Evolutionary conservation across 2,797 vertebrate species (phyloP), one percentile per base, ranked within the genome.

Genomic region (Graptemys geographica): DNA sequence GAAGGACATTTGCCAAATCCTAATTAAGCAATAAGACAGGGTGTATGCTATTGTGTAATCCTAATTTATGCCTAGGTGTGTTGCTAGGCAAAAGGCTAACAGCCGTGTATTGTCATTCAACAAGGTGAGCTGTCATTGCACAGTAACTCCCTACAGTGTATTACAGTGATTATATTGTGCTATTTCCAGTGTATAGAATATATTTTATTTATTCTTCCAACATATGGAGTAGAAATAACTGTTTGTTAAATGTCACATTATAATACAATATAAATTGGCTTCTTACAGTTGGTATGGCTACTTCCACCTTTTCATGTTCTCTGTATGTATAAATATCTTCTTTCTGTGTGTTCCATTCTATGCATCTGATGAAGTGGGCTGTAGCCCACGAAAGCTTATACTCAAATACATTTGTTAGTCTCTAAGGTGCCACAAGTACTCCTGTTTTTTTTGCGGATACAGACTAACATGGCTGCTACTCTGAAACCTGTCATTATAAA

Each of bases 21-120:
- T 94, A 95, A 93, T 97, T 97, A 95, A 97, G 96, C 93, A 97
- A 97, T 90, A 93, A 92, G 90, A 83, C 91, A 93, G 95, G 96
- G 95, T 95, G 96, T 97, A 96, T 95, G 84, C 95, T 95, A 81
- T 78, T 78, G 74, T 49, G 74, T 31, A 78, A 78, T 28, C 44
- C 94, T 94, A 91, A 96, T 91, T 90, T 87, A 89, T 95, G 93
- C 95, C 95, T 93, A 94, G 95, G 94, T 95, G 96, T 95, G 95
- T 94, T 97, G 95, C 96, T 96, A 96, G 90, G 96, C 94, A 95
- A 95, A 78, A 97, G 92, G 88, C 93, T 93, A 96, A 91, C 89
- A 96, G 89, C 95, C 91, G 81, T 41, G 51, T 84, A 80, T 88
- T 95, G 84, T 96, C 96, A 91, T 90, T 95, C 96, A 93, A 89